Conservation (phyloP, 2,888 invertebrate species). For the Buathra laborator region DNA sequence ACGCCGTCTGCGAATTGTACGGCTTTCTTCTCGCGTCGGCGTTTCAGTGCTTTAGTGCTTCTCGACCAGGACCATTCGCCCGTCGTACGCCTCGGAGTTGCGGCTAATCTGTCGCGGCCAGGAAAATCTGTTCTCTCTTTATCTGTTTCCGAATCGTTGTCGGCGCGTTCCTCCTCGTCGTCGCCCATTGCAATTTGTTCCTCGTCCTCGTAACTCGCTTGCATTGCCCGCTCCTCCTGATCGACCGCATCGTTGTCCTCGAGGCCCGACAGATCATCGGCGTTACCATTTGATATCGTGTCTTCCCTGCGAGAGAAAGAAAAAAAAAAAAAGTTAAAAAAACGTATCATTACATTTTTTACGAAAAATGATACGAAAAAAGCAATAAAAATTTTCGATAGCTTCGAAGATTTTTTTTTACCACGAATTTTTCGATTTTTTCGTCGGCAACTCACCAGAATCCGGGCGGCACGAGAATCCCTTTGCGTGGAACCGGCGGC, state of each 20-base stretch:
- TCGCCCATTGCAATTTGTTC: conserved; percentile 67
- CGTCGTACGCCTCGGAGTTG: conserved; percentile 30
- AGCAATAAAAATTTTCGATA: neutral
- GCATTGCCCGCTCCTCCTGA: conserved; percentile 42
- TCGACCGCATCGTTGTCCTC: conserved; percentile 65
- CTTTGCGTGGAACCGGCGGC: conserved; percentile 86
- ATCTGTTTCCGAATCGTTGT: conserved; percentile 66
- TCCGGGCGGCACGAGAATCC: conserved; percentile 87
- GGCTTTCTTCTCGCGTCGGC: conserved; percentile 80
- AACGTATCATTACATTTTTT: no score
- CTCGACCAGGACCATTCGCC: conserved; percentile 65
- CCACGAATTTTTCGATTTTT: conserved; percentile 39
- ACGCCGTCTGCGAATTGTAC: conserved; percentile 89
- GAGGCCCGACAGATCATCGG: conserved; percentile 70
- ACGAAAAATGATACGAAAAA: no score
- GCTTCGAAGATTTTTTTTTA: neutral
- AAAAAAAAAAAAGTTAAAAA: no score
- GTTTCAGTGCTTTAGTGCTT: conserved; percentile 54
- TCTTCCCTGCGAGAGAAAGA: conserved; percentile 73
- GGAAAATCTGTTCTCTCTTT: conserved; percentile 56
- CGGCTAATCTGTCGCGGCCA: conserved; percentile 21
- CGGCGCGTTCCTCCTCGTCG: conserved; percentile 72
- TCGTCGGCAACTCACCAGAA: conserved; percentile 79
- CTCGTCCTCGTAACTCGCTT: conserved; percentile 59
- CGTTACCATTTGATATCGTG: conserved; percentile 78